These are phyloP conservation scores for Xiphorhynchus erythropygius DNA, from an alignment of 2,797 vertebrate species.

Conservation along the genomic window DNA sequence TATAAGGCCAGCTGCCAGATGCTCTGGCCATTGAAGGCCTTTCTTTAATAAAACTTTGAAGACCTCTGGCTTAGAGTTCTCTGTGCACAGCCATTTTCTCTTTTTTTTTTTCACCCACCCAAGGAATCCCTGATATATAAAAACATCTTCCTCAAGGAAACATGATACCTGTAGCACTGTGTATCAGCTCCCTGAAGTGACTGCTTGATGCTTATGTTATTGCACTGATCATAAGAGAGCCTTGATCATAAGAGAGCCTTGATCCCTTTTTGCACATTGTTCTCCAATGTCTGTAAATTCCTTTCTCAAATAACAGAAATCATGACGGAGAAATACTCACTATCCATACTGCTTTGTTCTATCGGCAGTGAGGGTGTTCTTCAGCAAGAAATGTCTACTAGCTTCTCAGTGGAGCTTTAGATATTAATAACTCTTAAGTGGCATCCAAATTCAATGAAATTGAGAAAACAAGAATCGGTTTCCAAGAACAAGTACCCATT, in stretches of 20 bases:
- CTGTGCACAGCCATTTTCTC: neutral
- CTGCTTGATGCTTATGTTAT: neutral
- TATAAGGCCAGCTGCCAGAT: neutral
- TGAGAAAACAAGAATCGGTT: neutral
- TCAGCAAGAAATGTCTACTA: neutral
- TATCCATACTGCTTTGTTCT: neutral
- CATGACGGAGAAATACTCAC: neutral
- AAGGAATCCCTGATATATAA: neutral
- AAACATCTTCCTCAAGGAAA: neutral
- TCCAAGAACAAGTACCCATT: neutral
- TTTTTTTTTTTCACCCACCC: accelerated
- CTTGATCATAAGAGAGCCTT: neutral
- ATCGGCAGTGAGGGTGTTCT: neutral
- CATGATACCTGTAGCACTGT: neutral
- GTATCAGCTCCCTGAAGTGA: neutral
- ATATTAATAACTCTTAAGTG: neutral
- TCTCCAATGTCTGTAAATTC: neutral
- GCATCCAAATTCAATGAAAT: neutral
- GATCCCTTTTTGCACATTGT: neutral
- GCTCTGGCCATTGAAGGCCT: neutral
- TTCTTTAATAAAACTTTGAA: neutral
- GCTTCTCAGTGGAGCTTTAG: neutral
- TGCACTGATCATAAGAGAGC: accelerated
- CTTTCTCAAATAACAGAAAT: neutral
- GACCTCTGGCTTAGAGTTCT: neutral